Evolutionary conservation across 2,888 invertebrate species (phyloP), one percentile per base, ranked within the genome.

Genomic region (Bombylius discolor): DNA sequence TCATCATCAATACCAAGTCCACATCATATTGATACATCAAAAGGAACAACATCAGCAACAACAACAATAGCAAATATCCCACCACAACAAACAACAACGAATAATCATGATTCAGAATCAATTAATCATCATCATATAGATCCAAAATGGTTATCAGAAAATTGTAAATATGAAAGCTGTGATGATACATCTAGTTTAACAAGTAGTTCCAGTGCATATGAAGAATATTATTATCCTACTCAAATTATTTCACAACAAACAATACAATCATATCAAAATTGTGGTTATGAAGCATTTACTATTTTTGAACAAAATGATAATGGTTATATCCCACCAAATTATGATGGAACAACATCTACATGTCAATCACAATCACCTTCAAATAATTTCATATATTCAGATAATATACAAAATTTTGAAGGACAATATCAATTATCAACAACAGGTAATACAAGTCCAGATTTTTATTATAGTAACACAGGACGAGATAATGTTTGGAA

Each of bases 131-230:
- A 5, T 7, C 9, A 44, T 13, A 45, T n/a, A 6, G 45, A 45
- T 6, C 8, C 46, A 33, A 52, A 47, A 59, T 52, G 62, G 63
- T 34, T 56, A 58, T 48, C 58, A 57, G 47, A 55, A 7, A 54
- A 62, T 53, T 62, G 60, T 42, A 67, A 68, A 60, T 70, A 72
- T 52, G 72, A 72, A 60, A 71, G 68, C 59, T 72, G 69, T 58
- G 74, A 74, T 53, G 74, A 74, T 44, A 71, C 72, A 39, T 73
- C 73, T 47, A 74, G 74, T 42, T 58, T 72, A 32, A 74, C 73
- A 45, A 64, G 64, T 53, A 69, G 68, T 52, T 60, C 60, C 9
- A 60, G 60, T 50, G 53, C 54, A 3, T 60, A 60, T 44, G 60
- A 60, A 12, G 60, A 60, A 44, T 58, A 55, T 46, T 59, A 57